phyloP scores from a whole-genome alignment of 2,113 vertebrate species.

The Psittacula cyanocephala region DNA sequence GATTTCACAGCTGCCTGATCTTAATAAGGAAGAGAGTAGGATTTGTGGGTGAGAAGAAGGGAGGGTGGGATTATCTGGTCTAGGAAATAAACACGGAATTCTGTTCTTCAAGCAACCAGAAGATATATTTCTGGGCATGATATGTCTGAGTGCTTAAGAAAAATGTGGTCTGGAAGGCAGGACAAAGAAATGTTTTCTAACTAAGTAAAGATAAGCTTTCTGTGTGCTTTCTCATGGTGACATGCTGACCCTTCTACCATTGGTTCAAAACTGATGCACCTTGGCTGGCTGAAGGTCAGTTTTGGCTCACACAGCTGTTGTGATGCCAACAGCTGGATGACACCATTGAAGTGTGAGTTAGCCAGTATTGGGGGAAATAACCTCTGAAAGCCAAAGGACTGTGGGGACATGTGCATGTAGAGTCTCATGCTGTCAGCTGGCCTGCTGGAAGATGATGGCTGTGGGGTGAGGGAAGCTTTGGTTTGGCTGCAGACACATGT shows the following conservation, averaged over 20 bases:
- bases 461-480: neutral
- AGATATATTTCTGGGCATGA: neutral
- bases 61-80: neutral
- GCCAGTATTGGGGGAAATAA: neutral
- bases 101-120: neutral
- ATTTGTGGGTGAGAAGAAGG: neutral
- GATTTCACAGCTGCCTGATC: neutral
- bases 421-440: neutral
- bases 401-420: too few relatives aligned
- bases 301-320: neutral
- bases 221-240: neutral
- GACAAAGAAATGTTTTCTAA: neutral
- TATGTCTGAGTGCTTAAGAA: neutral
- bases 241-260: neutral
- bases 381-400: neutral
- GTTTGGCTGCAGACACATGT: neutral
- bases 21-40: neutral
- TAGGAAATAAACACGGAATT: neutral
- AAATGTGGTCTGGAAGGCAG: neutral
- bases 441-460: neutral
- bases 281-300: neutral
- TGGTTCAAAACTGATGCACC: neutral
- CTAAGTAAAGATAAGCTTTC: neutral
- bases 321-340: neutral
- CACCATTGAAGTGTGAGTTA: neutral